Base-by-base conservation (phyloP, 2,797 vertebrate species). In the Delichon dasypus region DNA sequence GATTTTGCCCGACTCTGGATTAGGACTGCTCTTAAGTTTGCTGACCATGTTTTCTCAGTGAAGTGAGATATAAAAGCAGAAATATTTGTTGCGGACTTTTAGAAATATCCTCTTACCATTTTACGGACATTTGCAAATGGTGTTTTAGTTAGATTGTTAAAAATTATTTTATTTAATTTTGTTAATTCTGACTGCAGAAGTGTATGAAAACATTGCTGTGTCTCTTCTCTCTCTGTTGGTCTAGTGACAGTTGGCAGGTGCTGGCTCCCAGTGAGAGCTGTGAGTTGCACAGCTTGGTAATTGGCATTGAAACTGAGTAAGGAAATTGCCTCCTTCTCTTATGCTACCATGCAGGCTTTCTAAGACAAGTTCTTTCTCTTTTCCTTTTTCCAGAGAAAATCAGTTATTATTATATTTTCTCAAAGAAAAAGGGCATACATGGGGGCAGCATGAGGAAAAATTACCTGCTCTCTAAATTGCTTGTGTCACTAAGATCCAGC, bases 171-270 rank as follows among this genome's bases (percentile, higher is more conserved):
- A 16, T 57, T 64, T 74, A 25, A 13, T 61, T 54, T 73, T 71
- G 30, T 51, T 38, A 71, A 51, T 70, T 78, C 32, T 90, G 73
- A 44, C 45, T 87, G 45, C 34, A 90, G 65, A 67, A 83, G 20
- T 81, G 45, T 92, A 19, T 77, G 86, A 83, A 90, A 87, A 87
- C 45, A 51, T 92, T 34, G 40, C 73, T 84, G 30, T 74, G 36
- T 86, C n/a, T 93, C n/a, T 92, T 55, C 78, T 95, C 64, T 60
- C 32, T 91, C 50, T 89, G 45, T 84, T 77, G 61, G 26, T 82
- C 57, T 91, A 85, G 60, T 89, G 76, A 75, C 87, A 91, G 86
- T 94, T 96, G 92, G 93, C 95, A 96, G 95, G 94, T 96, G 89
- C 74, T 95, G 60, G 72, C 75, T 95, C 65, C 54, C 73, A 86